These are phyloP conservation scores for Apis cerana DNA, from an alignment of 1,140 invertebrate genomes.

Conservation along the genomic window DNA sequence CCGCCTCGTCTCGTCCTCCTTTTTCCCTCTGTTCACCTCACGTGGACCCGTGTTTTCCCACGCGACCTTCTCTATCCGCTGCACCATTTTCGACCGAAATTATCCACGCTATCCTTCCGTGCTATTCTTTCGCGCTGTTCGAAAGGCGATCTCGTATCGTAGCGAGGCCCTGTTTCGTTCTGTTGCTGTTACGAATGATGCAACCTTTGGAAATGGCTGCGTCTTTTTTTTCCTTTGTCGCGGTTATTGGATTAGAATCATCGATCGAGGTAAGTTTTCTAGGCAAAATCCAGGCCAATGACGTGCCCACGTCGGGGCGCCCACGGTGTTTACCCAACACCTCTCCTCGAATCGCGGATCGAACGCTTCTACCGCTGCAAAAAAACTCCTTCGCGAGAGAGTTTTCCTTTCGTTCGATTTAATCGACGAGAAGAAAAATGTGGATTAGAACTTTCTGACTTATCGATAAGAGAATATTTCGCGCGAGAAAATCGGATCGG, in stretches of 20 bases:
- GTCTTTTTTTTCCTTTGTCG: not conserved
- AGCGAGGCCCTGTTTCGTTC: no score
- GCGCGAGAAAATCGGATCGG: no score
- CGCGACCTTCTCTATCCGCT: constrained; percentile 66
- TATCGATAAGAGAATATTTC: no score
- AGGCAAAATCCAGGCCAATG: constrained; percentile 31
- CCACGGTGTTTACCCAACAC: constrained; percentile 56
- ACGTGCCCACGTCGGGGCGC: constrained; percentile 53
- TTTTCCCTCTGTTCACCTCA: constrained; percentile 49
- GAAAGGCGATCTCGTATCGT: no score
- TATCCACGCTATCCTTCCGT: no score
- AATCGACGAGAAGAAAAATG: no score
- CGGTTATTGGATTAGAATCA: not conserved
- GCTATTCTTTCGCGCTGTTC: no score
- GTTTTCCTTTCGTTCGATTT: no score
- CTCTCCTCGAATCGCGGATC: constrained; percentile 17
- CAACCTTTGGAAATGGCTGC: not conserved
- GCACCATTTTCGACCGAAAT: not conserved
- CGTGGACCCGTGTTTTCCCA: constrained; percentile 70
- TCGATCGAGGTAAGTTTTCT: not conserved
- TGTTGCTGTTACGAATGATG: not conserved
- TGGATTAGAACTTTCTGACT: no score
- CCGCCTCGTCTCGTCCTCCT: constrained; percentile 62
- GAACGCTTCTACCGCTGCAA: not conserved
- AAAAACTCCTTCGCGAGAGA: no score